Base-by-base conservation (phyloP, 2,797 vertebrate species). In the Channa striata region DNA sequence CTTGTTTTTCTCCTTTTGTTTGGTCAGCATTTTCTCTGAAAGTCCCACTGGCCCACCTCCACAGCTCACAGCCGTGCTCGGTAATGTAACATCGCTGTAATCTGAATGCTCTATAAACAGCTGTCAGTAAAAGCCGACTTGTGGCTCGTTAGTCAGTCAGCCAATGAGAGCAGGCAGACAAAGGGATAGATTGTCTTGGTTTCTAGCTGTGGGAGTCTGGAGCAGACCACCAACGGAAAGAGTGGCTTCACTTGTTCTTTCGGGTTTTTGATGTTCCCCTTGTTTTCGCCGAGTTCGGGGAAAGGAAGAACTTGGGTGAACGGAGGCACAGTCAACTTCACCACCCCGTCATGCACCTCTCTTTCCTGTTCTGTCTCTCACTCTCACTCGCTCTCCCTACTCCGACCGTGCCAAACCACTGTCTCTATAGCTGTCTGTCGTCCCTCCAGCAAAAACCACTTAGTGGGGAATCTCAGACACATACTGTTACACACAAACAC, bases 381-480 rank as follows among this genome's bases (percentile, higher is more conserved):
- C 66, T 54, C 63, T 60, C 51, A 47, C 73, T 61, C 74, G 34
- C 61, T 60, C 73, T 54, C 59, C 21, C 47, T 82, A 68, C 58
- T 42, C 56, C 33, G 14, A 60, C 77, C 53, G 79, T 80, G 95
- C 95, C 94, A 96, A 95, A 93, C 94, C 95, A 91, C 96, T 94
- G 94, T 95, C 95, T 96, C 95, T 93, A 80, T 82, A 87, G 64
- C 93, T 93, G 94, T 92, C 95, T 92, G 89, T 92, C 63, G 85
- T 81, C 84, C 59, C 87, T 94, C 92, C 93, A 91, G 78, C 73
- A 84, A 87, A 90, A 94, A 92, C 87, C 91, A 90, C 90, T 87
- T 77, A 74, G 80, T 60, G 66, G 81, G 74, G 78, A 80, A 82
- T 87, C 87, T 83, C 74, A 79, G 68, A 77, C 57, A 66, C 82